Evolutionary conservation across 1,140 invertebrate species (phyloP).

Genomic region (Drosophila baimaii): DNA sequence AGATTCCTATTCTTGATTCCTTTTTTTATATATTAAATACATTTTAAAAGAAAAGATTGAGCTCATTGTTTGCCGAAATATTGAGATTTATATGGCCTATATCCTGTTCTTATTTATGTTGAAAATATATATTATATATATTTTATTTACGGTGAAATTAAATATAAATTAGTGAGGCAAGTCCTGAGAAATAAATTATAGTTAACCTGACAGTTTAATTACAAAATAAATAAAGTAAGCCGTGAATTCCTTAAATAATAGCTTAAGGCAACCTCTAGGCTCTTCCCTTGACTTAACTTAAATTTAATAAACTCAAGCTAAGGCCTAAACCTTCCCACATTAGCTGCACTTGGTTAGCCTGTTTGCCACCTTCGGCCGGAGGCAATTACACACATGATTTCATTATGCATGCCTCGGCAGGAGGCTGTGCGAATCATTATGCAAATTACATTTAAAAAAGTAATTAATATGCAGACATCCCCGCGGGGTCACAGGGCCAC

Average conservation of each 20-base stretch:
- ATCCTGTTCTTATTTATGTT: not conserved
- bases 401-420: constrained; percentile 50
- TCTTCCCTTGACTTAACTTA: not conserved
- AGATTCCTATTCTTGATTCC: no score
- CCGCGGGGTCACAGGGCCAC: not conserved
- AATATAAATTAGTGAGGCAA: not conserved
- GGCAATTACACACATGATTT: constrained; percentile 72
- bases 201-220: no score
- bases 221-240: no score
- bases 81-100: not conserved
- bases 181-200: not conserved
- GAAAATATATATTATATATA: no score
- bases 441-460: constrained; percentile 74
- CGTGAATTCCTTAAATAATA: not conserved
- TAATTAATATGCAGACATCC: constrained; percentile 71
- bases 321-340: not conserved
- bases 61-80: no score
- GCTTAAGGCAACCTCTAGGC: not conserved
- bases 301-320: not conserved
- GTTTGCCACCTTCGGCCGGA: constrained; percentile 22
- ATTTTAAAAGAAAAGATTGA: no score
- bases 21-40: no score
- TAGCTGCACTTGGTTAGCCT: constrained; percentile 24
- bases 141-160: not conserved
- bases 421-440: constrained; percentile 63